Percentiles rank a stretch among this genome's conserved stretches.
Evolutionary conservation across 2,888 invertebrate species (phyloP).

Genomic region (Andrena marginata): DNA sequence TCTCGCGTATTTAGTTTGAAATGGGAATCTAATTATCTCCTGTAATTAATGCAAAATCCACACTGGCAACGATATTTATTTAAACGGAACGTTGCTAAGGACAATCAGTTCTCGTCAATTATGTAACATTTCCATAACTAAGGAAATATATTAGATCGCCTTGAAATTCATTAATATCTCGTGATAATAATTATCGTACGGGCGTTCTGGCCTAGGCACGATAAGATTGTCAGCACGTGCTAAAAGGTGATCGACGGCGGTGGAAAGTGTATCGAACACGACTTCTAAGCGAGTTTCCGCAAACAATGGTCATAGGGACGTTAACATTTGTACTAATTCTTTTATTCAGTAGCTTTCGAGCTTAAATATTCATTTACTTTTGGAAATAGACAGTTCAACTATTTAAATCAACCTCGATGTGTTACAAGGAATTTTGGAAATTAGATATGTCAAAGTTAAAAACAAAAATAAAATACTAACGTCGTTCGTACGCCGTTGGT

Average conservation of each 20-base stretch:
- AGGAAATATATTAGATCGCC: background rate
- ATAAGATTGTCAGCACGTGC: constrained; percentile 12
- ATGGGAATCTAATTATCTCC: no score
- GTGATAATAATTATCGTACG: background rate
- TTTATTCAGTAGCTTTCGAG: no score
- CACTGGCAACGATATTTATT: no score
- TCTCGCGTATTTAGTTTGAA: no score
- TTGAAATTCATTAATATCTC: constrained; percentile 21
- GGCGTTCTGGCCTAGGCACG: background rate
- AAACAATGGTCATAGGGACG: background rate
- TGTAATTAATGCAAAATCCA: no score
- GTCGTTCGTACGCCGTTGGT: no score
- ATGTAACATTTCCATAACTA: background rate
- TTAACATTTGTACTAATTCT: background rate
- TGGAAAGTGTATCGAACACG: background rate
- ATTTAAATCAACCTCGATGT: no score
- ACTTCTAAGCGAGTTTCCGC: background rate
- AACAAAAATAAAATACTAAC: no score
- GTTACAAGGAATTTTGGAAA: no score
- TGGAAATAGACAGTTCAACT: no score
- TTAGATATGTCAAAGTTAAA: no score
- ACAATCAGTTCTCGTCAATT: background rate
- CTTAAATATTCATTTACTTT: no score
- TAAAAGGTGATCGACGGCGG: background rate
- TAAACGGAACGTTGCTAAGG: background rate